A percentile compares a stretch with the other conserved stretches of the same genome.
These are phyloP conservation scores for Protodeltote pygarga DNA, from an alignment of 2,888 invertebrate species.

Conservation along the genomic window DNA sequence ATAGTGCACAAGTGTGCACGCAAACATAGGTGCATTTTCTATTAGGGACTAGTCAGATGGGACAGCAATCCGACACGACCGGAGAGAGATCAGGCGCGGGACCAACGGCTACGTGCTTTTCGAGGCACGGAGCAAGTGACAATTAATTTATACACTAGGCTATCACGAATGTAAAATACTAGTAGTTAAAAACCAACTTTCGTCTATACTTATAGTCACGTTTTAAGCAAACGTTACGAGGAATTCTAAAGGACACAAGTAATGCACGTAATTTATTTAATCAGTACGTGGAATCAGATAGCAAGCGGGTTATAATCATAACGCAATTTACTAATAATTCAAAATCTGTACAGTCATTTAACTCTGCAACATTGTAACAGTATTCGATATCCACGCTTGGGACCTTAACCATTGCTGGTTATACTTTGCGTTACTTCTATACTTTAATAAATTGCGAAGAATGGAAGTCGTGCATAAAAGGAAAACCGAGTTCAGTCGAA, in stretches of 20 bases:
- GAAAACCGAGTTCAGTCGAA: constrained; percentile 6
- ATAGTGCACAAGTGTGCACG: too few species aligned
- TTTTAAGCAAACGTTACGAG: constrained; percentile 43
- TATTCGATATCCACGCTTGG: background rate
- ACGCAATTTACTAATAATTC: constrained; percentile 38
- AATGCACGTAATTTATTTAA: constrained; percentile 38
- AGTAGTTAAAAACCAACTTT: constrained; percentile 19
- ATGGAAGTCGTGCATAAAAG: constrained; percentile 2
- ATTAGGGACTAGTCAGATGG: too few species aligned
- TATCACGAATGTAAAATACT: constrained; percentile 57
- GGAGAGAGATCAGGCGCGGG: too few species aligned
- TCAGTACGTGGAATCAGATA: constrained; percentile 33
- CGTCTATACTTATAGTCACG: constrained; percentile 46
- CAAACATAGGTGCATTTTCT: too few species aligned
- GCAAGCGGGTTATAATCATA: constrained; percentile 25
- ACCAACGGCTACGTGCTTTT: too few species aligned
- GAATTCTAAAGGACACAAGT: constrained; percentile 34
- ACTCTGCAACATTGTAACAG: constrained; percentile 9
- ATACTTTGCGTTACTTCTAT: background rate
- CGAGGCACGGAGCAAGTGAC: too few species aligned
- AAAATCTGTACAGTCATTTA: constrained; percentile 24
- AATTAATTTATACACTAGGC: too few species aligned
- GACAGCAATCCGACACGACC: too few species aligned
- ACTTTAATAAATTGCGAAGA: background rate
- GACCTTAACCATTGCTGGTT: constrained; percentile 13